Percentiles rank a stretch among this genome's conserved stretches.
Evolutionary conservation across 2,113 vertebrate species (phyloP).

Genomic region (Empidonax alnorum): DNA sequence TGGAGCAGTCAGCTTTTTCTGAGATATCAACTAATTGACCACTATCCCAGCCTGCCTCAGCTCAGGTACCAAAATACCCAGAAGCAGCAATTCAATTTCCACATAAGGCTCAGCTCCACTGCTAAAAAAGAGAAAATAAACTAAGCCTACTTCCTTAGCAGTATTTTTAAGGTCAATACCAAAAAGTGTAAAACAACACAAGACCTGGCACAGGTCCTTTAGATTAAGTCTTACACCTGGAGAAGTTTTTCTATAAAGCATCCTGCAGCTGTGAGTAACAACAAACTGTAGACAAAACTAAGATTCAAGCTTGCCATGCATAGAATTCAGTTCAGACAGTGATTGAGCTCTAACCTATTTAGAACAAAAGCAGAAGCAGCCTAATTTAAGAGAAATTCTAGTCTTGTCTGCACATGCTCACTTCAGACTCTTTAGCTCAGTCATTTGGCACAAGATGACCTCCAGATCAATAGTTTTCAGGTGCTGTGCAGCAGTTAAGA

Average conservation of each 20-base stretch:
- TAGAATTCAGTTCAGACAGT: background rate
- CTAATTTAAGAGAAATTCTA: background rate
- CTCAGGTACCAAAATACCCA: background rate
- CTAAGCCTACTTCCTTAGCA: background rate
- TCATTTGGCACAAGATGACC: background rate
- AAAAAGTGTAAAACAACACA: background rate
- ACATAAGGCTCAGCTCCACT: background rate
- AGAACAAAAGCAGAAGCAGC: background rate
- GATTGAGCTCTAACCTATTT: background rate
- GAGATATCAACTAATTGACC: background rate
- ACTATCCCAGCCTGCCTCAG: background rate
- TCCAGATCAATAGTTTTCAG: background rate
- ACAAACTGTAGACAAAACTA: background rate
- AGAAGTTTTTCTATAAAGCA: background rate
- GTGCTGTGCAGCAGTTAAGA: background rate
- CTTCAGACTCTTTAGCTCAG: background rate
- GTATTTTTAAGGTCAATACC: background rate
- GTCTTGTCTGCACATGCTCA: background rate
- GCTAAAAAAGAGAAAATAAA: background rate
- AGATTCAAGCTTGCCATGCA: background rate
- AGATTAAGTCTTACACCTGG: background rate
- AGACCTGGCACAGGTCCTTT: background rate
- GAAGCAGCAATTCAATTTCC: background rate
- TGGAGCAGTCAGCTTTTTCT: background rate
- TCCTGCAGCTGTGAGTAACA: background rate